These are phyloP conservation scores for Mayetiola destructor DNA, from an alignment of 2,888 invertebrate genomes.

Conservation along the genomic window DNA sequence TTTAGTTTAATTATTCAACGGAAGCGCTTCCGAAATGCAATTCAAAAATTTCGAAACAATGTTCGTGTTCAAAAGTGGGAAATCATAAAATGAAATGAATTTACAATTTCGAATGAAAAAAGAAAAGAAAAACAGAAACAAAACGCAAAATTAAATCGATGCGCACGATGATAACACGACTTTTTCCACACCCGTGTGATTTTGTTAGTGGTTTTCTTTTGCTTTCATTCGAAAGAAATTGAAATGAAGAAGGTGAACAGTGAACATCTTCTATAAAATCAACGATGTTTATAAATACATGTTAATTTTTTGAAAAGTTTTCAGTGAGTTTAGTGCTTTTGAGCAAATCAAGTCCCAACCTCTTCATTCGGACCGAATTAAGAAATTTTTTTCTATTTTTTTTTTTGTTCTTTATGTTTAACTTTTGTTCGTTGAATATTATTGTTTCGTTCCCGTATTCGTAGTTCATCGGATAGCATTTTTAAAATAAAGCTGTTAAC, in stretches of 20 bases:
- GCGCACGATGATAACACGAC: neutral
- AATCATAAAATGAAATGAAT: neutral
- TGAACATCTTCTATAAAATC: conserved; percentile 8
- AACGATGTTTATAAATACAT: conserved; percentile 6
- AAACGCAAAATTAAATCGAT: neutral
- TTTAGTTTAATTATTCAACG: conserved; percentile 8
- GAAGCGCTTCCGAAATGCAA: neutral
- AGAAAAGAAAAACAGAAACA: neutral
- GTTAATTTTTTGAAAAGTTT: conserved; percentile 5
- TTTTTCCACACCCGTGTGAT: neutral
- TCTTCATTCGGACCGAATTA: neutral
- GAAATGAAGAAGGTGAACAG: neutral
- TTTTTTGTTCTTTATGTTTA: neutral
- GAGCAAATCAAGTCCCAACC: neutral
- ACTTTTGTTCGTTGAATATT: neutral
- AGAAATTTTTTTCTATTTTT: neutral
- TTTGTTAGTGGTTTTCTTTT: neutral
- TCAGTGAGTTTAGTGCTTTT: conserved; percentile 4
- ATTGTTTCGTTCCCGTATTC: too few species aligned
- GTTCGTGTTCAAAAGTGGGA: neutral
- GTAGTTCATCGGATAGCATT: too few species aligned
- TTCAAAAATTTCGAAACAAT: neutral
- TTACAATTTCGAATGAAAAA: neutral
- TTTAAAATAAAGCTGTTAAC: too few species aligned
- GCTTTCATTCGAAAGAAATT: neutral